Evolutionary conservation across 2,113 vertebrate species (phyloP).

Genomic region (Noturus placidus): DNA sequence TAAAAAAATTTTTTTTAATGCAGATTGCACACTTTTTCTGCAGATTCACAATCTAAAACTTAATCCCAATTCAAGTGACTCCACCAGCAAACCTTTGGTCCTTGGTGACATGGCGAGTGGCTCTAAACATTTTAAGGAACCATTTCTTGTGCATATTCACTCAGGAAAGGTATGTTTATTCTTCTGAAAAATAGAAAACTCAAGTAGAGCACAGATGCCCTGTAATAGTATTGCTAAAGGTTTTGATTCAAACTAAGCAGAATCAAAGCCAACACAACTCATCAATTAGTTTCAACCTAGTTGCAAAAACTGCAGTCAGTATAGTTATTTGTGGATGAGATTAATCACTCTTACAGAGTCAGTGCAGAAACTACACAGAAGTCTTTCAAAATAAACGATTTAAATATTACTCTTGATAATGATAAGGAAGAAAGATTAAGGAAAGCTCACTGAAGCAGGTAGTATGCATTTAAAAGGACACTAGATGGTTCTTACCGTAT

Average conservation of each 20-base stretch:
- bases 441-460: neutral
- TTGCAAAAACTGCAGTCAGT: neutral
- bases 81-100: constrained; percentile 9
- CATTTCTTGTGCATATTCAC: constrained; percentile 35
- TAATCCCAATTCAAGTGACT: neutral
- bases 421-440: neutral
- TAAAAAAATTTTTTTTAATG: neutral
- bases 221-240: neutral
- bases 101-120: neutral
- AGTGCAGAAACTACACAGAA: neutral
- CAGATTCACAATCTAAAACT: constrained; percentile 38
- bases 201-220: neutral
- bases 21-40: neutral
- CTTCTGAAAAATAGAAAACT: neutral
- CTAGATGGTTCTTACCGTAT: neutral
- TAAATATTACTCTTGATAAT: neutral
- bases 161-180: constrained; percentile 32
- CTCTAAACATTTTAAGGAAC: constrained; percentile 14
- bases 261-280: neutral
- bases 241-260: neutral
- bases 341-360: neutral
- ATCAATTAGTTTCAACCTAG: neutral
- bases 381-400: neutral
- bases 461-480: neutral
- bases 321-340: neutral